Percentiles rank a stretch among this genome's conserved stretches.
Conservation (phyloP, 2,113 vertebrate species). For the Daboia siamensis region DNA sequence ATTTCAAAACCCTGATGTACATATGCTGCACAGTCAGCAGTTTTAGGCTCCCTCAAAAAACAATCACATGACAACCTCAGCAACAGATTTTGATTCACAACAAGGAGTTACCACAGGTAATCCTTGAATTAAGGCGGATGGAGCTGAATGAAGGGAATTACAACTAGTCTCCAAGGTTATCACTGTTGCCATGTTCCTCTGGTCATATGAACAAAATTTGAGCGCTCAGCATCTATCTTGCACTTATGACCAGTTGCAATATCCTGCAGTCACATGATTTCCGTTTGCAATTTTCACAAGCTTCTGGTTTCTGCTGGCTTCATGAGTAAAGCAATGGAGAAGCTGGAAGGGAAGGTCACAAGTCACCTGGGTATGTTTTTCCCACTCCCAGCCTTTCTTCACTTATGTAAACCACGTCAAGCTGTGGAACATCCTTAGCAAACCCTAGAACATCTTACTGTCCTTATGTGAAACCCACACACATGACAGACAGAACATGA, state of each 20-base stretch:
- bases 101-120: not conserved
- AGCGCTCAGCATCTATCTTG: too few relatives aligned
- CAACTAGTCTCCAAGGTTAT: too few relatives aligned
- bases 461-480: not conserved
- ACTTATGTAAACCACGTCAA: not conserved
- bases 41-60: not conserved
- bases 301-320: too few relatives aligned
- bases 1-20: not conserved
- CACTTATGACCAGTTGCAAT: too few relatives aligned
- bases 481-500: not conserved
- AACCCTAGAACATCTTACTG: not conserved
- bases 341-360: not conserved
- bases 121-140: too few relatives aligned
- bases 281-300: too few relatives aligned
- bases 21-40: not conserved
- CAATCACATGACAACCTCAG: not conserved
- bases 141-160: too few relatives aligned
- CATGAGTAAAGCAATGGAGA: not conserved
- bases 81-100: not conserved
- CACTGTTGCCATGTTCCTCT: too few relatives aligned
- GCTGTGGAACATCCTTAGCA: not conserved
- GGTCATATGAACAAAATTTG: too few relatives aligned
- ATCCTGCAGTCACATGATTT: too few relatives aligned
- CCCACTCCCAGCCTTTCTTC: not conserved
- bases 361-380: not conserved